A percentile compares a stretch with the other conserved stretches of the same genome.
Conservation (phyloP, 2,888 invertebrate genomes). For the Himalopsyche anomala region DNA sequence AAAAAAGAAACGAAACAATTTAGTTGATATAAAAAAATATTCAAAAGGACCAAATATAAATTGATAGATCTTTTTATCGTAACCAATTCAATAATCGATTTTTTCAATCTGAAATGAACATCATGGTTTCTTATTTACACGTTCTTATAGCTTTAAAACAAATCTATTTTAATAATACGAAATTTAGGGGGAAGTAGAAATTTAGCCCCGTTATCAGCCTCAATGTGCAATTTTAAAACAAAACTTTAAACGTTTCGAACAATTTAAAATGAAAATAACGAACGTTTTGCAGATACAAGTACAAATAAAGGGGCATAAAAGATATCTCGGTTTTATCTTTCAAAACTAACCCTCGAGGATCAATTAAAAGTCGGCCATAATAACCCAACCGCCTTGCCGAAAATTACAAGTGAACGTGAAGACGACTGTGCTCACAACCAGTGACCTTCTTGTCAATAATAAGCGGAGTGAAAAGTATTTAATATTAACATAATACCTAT, state of each 20-base stretch:
- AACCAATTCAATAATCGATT: no score
- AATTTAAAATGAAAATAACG: slow-evolving; percentile 50
- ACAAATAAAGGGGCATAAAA: slow-evolving; percentile 63
- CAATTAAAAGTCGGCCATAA: slow-evolving; percentile 75
- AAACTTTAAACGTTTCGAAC: slow-evolving; percentile 48
- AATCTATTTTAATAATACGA: slow-evolving; percentile 52
- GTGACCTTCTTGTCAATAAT: no score
- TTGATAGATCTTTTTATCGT: no score
- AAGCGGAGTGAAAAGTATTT: no score
- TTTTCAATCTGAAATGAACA: no score
- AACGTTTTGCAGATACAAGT: slow-evolving; percentile 57
- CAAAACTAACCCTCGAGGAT: slow-evolving; percentile 76
- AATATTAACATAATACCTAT: no score
- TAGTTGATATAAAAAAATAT: no score
- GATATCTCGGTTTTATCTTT: slow-evolving; percentile 64
- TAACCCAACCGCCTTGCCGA: slow-evolving; percentile 28
- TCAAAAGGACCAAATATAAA: no score
- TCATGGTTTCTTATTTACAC: no score
- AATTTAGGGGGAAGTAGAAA: slow-evolving; percentile 23
- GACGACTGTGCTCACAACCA: no score
- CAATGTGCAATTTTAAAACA: slow-evolving; percentile 31
- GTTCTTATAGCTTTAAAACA: neutral
- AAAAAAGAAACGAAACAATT: no score
- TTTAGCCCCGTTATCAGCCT: neutral
- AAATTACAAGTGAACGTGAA: neutral